Conservation (phyloP, 2,888 invertebrate genomes). For the Melieria crassipennis region DNA sequence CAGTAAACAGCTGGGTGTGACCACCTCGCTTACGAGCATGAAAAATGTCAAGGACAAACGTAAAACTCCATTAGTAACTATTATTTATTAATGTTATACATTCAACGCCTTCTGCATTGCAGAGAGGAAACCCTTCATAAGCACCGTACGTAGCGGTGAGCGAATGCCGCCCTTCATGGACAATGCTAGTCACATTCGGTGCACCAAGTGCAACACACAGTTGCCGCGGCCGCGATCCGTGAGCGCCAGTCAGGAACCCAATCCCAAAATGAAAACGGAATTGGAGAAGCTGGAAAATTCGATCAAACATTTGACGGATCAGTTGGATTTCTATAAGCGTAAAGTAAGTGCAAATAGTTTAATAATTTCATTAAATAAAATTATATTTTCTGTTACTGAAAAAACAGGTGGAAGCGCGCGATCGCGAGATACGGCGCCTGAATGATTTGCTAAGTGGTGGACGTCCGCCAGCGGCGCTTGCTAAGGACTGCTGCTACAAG, state of each 20-base stretch:
- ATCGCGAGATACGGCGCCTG: slow-evolving; percentile 77
- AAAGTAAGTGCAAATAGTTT: slow-evolving; percentile 56
- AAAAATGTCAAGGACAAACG: slow-evolving; percentile 49
- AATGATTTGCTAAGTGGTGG: slow-evolving; percentile 78
- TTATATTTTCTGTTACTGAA: background rate
- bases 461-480: slow-evolving; percentile 72
- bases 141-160: slow-evolving; percentile 61
- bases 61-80: slow-evolving; percentile 26
- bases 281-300: slow-evolving; percentile 64
- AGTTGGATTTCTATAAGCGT: slow-evolving; percentile 65
- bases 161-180: slow-evolving; percentile 49
- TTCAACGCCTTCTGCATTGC: background rate
- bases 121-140: slow-evolving; percentile 63
- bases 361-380: slow-evolving; percentile 6
- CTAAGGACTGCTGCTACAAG: slow-evolving; percentile 74
- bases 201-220: slow-evolving; percentile 58
- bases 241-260: slow-evolving; percentile 10
- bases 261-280: slow-evolving; percentile 49
- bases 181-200: slow-evolving; percentile 47
- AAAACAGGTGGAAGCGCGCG: slow-evolving; percentile 63
- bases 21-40: slow-evolving; percentile 26
- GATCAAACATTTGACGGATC: slow-evolving; percentile 64
- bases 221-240: background rate
- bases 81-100: slow-evolving; percentile 1
- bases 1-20: slow-evolving; percentile 61